Conservation (phyloP, 2,797 vertebrate genomes). For the Schizopygopsis malacanthus region DNA sequence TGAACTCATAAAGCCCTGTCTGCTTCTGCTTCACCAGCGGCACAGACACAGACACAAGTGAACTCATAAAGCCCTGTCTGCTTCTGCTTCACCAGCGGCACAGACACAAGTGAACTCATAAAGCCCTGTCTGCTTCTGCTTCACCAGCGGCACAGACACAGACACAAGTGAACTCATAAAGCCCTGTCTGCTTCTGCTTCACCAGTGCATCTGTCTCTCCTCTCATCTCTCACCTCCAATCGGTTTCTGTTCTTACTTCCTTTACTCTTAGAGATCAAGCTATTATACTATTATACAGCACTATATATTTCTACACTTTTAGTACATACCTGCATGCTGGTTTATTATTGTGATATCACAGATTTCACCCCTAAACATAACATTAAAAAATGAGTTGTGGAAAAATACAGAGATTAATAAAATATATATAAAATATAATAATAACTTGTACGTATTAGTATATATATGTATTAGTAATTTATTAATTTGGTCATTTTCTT, state of each 20-base stretch:
- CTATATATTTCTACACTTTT: no score
- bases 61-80: not conserved
- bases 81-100: not conserved
- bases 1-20: not conserved
- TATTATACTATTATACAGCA: not conserved
- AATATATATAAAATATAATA: no score
- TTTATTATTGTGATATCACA: no score
- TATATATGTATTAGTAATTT: no score
- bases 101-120: not conserved
- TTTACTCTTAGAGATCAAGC: not conserved
- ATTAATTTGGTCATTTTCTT: no score
- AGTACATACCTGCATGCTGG: no score
- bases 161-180: not conserved
- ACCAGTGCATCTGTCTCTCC: not conserved
- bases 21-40: not conserved
- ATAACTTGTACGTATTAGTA: no score
- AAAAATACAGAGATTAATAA: no score
- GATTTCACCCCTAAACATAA: no score
- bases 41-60: not conserved
- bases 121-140: not conserved
- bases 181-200: not conserved
- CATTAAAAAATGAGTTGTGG: no score
- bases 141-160: constrained; percentile 4
- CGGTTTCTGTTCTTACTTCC: not conserved
- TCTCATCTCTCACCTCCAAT: not conserved